Percentiles rank a stretch among this genome's conserved stretches.
These are phyloP conservation scores for Drosophila parthenogenetica DNA, from an alignment of 2,888 invertebrate species.

Conservation along the genomic window DNA sequence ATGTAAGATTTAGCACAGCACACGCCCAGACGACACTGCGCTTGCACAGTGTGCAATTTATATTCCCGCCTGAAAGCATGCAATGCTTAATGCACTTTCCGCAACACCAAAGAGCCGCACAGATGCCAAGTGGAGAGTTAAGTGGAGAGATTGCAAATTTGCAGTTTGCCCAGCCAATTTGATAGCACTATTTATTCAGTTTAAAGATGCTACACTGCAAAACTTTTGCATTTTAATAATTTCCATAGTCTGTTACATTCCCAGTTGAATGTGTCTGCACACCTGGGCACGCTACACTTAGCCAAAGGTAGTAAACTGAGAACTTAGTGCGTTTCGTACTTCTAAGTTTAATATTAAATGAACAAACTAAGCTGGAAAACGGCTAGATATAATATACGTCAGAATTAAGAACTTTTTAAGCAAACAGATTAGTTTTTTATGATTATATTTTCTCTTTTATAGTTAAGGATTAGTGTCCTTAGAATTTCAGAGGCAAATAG, in stretches of 20 bases:
- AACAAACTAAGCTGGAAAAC: too few species aligned
- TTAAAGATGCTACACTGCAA: constrained; percentile 1
- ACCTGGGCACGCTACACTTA: not conserved
- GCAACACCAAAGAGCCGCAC: not conserved
- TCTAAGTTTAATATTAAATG: not conserved
- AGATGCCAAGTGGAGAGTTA: not conserved
- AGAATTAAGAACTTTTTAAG: too few species aligned
- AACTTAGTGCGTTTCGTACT: not conserved
- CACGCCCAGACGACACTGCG: constrained; percentile 18
- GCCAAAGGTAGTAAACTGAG: not conserved
- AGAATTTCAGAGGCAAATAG: too few species aligned
- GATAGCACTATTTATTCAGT: constrained; percentile 2
- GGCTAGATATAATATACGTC: too few species aligned
- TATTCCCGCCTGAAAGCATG: constrained; percentile 35
- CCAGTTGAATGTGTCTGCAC: not conserved
- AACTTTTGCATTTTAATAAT: not conserved
- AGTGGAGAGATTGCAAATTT: constrained; percentile 9
- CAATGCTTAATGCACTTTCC: constrained; percentile 21
- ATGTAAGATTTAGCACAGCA: constrained; percentile 28
- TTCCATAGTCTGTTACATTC: not conserved
- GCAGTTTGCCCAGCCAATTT: not conserved
- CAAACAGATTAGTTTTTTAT: too few species aligned
- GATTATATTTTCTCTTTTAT: too few species aligned
- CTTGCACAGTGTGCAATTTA: constrained; percentile 31
- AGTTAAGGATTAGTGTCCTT: too few species aligned